phyloP scores from a whole-genome alignment of 2,113 vertebrate genomes.

The Gadus macrocephalus region DNA sequence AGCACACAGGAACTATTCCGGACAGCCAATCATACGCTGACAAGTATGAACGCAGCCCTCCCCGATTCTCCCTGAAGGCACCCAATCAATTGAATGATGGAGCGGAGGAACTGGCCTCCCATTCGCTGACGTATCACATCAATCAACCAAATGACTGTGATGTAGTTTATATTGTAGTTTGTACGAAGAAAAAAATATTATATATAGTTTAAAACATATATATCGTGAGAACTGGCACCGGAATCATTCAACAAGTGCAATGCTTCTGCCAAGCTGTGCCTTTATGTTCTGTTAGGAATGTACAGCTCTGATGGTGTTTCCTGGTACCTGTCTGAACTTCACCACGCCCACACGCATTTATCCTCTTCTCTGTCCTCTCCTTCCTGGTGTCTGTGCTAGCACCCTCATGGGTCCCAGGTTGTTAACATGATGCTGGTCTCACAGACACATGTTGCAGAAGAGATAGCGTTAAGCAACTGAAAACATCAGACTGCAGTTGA shows the following conservation, averaged over 20 bases:
- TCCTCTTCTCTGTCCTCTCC: not conserved
- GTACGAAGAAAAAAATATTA: conserved; percentile 14
- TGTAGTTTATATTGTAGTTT: conserved; percentile 29
- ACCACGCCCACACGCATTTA: conserved; percentile 4
- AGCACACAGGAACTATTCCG: conserved; percentile 6
- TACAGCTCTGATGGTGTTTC: conserved; percentile 49
- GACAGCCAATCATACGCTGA: conserved; percentile 10
- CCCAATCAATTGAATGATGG: conserved; percentile 34
- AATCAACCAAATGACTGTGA: conserved; percentile 29
- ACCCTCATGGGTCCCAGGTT: not conserved
- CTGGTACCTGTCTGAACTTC: conserved; percentile 11
- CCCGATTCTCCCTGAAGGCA: conserved; percentile 3
- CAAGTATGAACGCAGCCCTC: too few relatives aligned
- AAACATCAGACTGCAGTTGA: conserved; percentile 72
- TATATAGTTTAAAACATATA: conserved; percentile 27
- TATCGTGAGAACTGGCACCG: conserved; percentile 53
- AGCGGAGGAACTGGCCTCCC: conserved; percentile 31
- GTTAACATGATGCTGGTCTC: conserved; percentile 12
- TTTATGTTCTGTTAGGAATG: conserved; percentile 66
- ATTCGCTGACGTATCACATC: conserved; percentile 21
- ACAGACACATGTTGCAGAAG: not conserved
- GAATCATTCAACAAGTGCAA: conserved; percentile 59
- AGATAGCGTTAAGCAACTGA: conserved; percentile 14
- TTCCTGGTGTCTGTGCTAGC: not conserved
- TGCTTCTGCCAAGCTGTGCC: conserved; percentile 71